A percentile compares a stretch with the other conserved stretches of the same genome.
These are phyloP conservation scores for Nesidiocoris tenuis DNA, from an alignment of 2,888 invertebrate genomes.

Conservation along the genomic window DNA sequence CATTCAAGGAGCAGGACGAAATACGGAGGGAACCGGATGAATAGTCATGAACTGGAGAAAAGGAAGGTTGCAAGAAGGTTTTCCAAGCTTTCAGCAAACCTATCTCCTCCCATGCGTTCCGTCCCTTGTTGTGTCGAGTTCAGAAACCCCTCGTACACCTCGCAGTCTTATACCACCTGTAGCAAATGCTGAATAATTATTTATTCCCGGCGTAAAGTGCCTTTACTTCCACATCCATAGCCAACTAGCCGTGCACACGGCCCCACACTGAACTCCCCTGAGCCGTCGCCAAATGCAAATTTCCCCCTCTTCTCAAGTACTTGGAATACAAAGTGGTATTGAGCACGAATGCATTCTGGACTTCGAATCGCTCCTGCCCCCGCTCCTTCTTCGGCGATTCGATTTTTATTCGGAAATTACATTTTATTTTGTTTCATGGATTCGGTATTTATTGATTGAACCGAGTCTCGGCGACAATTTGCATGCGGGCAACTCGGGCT, in stretches of 20 bases:
- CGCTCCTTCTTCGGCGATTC: too few relatives aligned
- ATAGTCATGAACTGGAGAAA: constrained; percentile 27
- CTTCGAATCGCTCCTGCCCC: too few relatives aligned
- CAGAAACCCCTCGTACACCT: background rate
- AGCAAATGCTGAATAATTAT: constrained; percentile 32
- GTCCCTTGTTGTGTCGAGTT: background rate
- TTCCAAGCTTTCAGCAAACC: background rate
- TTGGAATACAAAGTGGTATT: constrained; percentile 25
- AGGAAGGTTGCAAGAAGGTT: background rate
- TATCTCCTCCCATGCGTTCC: background rate
- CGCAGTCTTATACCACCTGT: constrained; percentile 13
- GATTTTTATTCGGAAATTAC: too few relatives aligned
- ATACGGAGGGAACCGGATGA: constrained; percentile 13
- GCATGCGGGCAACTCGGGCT: too few relatives aligned
- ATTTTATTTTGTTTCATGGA: too few relatives aligned
- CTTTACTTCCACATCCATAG: background rate
- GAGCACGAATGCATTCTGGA: background rate
- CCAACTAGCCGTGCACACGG: background rate
- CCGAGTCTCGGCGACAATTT: too few relatives aligned
- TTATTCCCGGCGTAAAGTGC: constrained; percentile 28
- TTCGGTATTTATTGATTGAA: too few relatives aligned
- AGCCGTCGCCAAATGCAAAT: constrained; percentile 17
- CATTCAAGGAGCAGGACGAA: constrained; percentile 17
- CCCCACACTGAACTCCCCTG: background rate
- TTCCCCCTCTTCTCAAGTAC: background rate